phyloP scores from a whole-genome alignment of 23 tunicate species.

The Styela clava region DNA sequence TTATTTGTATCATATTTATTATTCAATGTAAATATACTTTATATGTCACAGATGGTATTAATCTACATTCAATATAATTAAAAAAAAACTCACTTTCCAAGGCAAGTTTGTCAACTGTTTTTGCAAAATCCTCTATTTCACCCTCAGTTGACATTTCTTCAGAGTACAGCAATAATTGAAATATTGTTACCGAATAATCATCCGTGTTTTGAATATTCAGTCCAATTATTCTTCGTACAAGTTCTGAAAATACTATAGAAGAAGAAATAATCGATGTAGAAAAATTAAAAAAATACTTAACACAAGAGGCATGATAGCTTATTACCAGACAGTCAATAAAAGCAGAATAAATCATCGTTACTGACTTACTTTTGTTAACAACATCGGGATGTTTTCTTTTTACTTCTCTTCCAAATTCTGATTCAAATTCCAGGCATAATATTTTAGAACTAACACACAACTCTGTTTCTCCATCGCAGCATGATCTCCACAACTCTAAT shows the following conservation, averaged over 20 bases:
- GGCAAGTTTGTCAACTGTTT: slow-evolving; percentile 74
- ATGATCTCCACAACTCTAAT: slow-evolving; percentile 86
- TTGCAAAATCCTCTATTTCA: slow-evolving; percentile 45
- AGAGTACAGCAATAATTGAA: slow-evolving; percentile 57
- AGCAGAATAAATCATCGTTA: neutral
- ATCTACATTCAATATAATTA: no score
- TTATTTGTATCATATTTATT: no score
- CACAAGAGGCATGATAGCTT: neutral
- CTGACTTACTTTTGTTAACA: slow-evolving; percentile 56
- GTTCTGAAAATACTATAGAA: slow-evolving; percentile 75
- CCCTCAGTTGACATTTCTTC: slow-evolving; percentile 26
- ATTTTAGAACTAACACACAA: slow-evolving; percentile 65
- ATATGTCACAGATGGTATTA: no score
- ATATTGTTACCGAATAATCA: slow-evolving; percentile 56
- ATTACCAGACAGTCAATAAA: neutral
- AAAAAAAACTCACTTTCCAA: slow-evolving; percentile 91
- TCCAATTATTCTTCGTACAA: slow-evolving; percentile 65
- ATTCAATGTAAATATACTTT: no score
- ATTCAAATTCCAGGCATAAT: slow-evolving; percentile 56
- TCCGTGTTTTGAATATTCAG: slow-evolving; percentile 37
- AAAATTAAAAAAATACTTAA: neutral
- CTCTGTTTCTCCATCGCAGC: slow-evolving; percentile 62
- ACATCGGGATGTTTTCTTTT: slow-evolving; percentile 76
- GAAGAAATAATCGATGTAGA: neutral
- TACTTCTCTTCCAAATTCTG: slow-evolving; percentile 53